Base-by-base conservation (phyloP, 2,888 invertebrate species). In the Malthinus seriepunctatus region DNA sequence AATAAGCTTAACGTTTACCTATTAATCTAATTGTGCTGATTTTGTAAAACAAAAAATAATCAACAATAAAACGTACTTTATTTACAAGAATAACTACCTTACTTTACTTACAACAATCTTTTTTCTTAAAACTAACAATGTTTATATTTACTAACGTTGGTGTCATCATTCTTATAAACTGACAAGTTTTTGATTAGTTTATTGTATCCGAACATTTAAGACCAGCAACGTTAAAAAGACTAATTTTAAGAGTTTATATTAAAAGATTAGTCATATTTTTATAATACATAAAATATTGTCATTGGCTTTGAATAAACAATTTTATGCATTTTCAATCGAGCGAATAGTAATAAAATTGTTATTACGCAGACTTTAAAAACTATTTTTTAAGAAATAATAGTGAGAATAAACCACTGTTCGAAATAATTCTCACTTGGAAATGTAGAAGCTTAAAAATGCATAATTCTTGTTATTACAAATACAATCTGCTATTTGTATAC, bases 51-150 rank as follows among this genome's bases (percentile, higher is more conserved):
- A 23, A 23, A 15, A 39, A 15, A 39, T 8, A n/a, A 39, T 35
- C 44, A 52, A 52, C 45, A 45, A 52, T 23, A 23, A 45, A 45
- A 46, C 45, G 35, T 52, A 33, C 33, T 52, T 51, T 52, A 52
- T 52, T 31, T 52, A 52, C 52, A 52, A 52, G 32, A 50, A 23
- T 23, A 23, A 23, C 23, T 23, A 23, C 23, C 23, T 39, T 39
- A 14, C 6, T 14, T 39, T 39, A 15, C 15, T 39, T 39, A 9
- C 12, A 39, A 39, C 39, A 39, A 15, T 39, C n/a, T 39, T 39
- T 8, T 39, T n/a, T n/a, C 33, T 46, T 46, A 46, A 50, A 12
- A 11, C 51, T 51, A 42, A 51, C 32, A 46, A 37, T 45, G 23
- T 23, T 35, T 45, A 31, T 46, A 44, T 12, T 44, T 42, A 33